Evolutionary conservation across 2,797 vertebrate genomes (phyloP).

Genomic region (Cephalopachus bancanus): DNA sequence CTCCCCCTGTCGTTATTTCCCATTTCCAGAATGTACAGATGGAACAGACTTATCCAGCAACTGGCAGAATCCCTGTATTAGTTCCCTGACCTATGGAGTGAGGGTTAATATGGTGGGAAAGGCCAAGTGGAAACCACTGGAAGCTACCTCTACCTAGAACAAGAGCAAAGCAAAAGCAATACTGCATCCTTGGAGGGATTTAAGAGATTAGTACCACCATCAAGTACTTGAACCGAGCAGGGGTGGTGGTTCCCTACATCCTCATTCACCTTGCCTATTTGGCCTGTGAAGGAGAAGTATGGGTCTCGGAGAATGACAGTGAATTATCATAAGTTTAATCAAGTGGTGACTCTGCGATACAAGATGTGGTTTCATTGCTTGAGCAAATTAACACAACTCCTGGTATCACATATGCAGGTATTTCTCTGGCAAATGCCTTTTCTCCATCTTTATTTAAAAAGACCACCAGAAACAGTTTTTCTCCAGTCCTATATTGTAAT

Average conservation of each 20-base stretch:
- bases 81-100: neutral
- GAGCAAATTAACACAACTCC: neutral
- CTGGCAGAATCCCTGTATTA: neutral
- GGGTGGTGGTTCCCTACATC: neutral
- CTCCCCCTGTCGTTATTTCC: neutral
- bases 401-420: neutral
- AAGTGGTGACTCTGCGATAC: neutral
- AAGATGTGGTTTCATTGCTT: neutral
- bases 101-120: neutral
- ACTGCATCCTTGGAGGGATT: neutral
- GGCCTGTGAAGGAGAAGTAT: neutral
- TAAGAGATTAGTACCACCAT: neutral
- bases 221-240: neutral
- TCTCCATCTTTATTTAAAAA: neutral
- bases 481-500: neutral
- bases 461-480: neutral
- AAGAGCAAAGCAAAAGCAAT: neutral
- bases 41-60: neutral
- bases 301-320: neutral
- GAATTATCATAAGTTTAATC: neutral
- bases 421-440: neutral
- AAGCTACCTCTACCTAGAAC: neutral
- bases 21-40: neutral
- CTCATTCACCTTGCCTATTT: neutral
- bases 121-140: neutral